phyloP scores from a whole-genome alignment of 2,113 vertebrate genomes.

The Kryptolebias marmoratus region DNA sequence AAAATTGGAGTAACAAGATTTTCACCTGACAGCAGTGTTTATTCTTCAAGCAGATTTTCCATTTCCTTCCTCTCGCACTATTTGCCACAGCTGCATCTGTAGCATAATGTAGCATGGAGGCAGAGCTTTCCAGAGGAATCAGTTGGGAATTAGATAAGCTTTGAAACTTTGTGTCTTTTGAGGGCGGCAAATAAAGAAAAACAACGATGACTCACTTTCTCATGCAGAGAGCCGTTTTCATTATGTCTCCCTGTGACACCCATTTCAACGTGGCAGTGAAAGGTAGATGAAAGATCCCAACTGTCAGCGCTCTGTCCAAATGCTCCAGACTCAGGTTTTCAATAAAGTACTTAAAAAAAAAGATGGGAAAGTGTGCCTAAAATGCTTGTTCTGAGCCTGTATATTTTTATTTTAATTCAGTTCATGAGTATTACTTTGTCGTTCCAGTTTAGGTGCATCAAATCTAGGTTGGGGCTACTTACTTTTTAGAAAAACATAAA shows the following conservation, averaged over 20 bases:
- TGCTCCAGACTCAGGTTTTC: conserved; percentile 9
- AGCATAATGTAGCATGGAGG: conserved; percentile 32
- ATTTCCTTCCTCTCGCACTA: conserved; percentile 49
- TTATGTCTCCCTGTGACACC: conserved; percentile 43
- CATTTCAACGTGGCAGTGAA: conserved; percentile 28
- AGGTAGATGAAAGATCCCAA: conserved; percentile 29
- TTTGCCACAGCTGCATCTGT: conserved; percentile 37
- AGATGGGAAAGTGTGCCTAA: background rate
- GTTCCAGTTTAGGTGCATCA: background rate
- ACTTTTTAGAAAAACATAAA: background rate
- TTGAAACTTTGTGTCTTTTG: conserved; percentile 54
- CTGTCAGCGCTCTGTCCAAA: conserved; percentile 36
- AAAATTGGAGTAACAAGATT: conserved; percentile 47
- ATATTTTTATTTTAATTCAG: conserved; percentile 8
- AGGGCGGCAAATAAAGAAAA: conserved; percentile 43
- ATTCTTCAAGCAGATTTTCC: conserved; percentile 58
- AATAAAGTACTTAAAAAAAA: conserved; percentile 24
- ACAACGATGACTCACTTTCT: conserved; percentile 51
- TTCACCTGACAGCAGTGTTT: conserved; percentile 61
- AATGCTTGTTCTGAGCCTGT: conserved; percentile 19
- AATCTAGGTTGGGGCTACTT: conserved; percentile 25
- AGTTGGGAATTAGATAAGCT: conserved; percentile 58
- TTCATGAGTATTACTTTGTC: background rate
- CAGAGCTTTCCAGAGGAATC: conserved; percentile 42
- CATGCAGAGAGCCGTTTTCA: conserved; percentile 48